Conservation (phyloP, 2,888 invertebrate genomes). For the Callinectes sapidus region DNA sequence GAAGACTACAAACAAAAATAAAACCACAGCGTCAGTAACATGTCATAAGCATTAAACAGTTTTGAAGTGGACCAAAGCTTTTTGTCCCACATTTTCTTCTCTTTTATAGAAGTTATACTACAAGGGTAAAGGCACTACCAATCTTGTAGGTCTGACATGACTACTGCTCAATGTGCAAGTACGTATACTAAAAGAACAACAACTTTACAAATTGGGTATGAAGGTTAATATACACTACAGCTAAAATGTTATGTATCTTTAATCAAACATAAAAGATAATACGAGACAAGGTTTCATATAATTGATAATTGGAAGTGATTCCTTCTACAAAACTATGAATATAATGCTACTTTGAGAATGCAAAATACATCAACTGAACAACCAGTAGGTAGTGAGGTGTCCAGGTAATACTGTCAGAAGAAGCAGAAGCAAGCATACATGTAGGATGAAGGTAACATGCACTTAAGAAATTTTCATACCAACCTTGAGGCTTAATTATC, state of each 20-base stretch:
- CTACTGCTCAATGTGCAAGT: neutral
- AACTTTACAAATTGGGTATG: neutral
- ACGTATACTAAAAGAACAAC: neutral
- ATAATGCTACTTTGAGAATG: slow-evolving; percentile 35
- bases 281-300: neutral
- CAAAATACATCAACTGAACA: slow-evolving; percentile 42
- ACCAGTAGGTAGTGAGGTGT: slow-evolving; percentile 48
- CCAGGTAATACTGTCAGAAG: slow-evolving; percentile 38
- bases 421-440: slow-evolving; percentile 15
- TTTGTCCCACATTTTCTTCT: neutral
- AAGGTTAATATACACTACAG: neutral
- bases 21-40: neutral
- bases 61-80: neutral
- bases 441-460: slow-evolving; percentile 16
- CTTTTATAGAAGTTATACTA: neutral
- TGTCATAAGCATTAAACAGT: neutral
- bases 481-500: slow-evolving; percentile 8
- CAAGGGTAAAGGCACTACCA: neutral
- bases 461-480: neutral
- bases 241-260: neutral
- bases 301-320: neutral
- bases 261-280: neutral
- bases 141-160: neutral
- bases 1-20: neutral
- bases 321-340: neutral